Evolutionary conservation across 2,888 invertebrate genomes (phyloP).

Genomic region (Caradrina clavipalpis): DNA sequence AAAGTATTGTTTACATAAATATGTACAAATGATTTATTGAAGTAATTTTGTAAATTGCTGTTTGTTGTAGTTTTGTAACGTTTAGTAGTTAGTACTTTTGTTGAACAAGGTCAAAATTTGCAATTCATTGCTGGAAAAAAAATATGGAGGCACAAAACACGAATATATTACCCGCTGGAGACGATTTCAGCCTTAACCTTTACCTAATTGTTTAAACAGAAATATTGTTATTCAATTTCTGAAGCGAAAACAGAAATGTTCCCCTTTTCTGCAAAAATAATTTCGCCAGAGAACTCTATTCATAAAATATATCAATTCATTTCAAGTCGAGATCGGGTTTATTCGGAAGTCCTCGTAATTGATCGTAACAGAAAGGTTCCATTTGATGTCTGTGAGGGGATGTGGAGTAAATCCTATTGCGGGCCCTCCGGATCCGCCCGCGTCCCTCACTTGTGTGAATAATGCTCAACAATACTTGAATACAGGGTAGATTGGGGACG

Average conservation of each 20-base stretch:
- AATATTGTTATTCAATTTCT: not conserved
- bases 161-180: not conserved
- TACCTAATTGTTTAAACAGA: not conserved
- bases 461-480: conserved; percentile 19
- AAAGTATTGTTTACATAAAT: conserved; percentile 22
- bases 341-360: conserved; percentile 32
- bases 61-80: conserved; percentile 13
- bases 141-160: not conserved
- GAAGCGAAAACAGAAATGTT: not conserved
- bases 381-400: conserved; percentile 43
- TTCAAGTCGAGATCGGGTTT: conserved; percentile 37
- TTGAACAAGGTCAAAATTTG: too few species aligned
- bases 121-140: not conserved
- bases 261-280: conserved; percentile 8
- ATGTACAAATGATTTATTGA: conserved; percentile 1
- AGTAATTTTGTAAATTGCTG: conserved; percentile 17
- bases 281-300: conserved; percentile 10
- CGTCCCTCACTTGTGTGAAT: conserved; percentile 37
- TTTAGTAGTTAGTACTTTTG: not conserved
- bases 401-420: conserved; percentile 36
- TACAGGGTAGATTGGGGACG: conserved; percentile 9
- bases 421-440: conserved; percentile 9
- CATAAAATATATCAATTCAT: conserved; percentile 31
- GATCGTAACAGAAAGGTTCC: conserved; percentile 41
- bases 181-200: not conserved